Percentiles rank a stretch among this genome's conserved stretches.
These are phyloP conservation scores for Nephrotoma guestfalica DNA, from an alignment of 2,888 invertebrate genomes.

Conservation along the genomic window DNA sequence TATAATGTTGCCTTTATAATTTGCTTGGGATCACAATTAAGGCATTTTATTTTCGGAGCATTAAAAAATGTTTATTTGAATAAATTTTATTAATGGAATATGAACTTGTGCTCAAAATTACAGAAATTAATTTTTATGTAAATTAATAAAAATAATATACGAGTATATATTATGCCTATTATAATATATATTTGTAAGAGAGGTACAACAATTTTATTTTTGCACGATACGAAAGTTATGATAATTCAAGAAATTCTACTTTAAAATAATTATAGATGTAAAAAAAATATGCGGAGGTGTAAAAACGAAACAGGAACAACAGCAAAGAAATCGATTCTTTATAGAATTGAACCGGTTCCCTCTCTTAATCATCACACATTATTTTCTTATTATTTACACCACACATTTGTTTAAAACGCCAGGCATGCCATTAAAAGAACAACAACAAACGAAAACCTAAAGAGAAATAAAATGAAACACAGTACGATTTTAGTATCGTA, in stretches of 20 bases:
- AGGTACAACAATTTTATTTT: not conserved
- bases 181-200: not conserved
- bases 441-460: not conserved
- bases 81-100: not conserved
- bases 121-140: not conserved
- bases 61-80: not conserved
- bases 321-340: not conserved
- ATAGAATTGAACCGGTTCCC: not conserved
- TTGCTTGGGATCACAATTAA: not conserved
- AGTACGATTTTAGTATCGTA: not conserved
- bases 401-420: not conserved
- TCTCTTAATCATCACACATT: not conserved
- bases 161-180: not conserved
- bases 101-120: not conserved
- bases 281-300: not conserved
- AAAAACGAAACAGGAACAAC: not conserved
- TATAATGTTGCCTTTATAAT: not conserved
- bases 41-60: not conserved
- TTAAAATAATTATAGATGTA: not conserved
- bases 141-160: not conserved
- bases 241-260: not conserved
- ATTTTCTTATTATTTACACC: not conserved
- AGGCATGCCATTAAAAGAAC: not conserved
- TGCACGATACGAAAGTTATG: not conserved
- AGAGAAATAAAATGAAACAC: not conserved